Evolutionary conservation across 1,140 invertebrate species (phyloP).

Genomic region (Sycophila sp.): DNA sequence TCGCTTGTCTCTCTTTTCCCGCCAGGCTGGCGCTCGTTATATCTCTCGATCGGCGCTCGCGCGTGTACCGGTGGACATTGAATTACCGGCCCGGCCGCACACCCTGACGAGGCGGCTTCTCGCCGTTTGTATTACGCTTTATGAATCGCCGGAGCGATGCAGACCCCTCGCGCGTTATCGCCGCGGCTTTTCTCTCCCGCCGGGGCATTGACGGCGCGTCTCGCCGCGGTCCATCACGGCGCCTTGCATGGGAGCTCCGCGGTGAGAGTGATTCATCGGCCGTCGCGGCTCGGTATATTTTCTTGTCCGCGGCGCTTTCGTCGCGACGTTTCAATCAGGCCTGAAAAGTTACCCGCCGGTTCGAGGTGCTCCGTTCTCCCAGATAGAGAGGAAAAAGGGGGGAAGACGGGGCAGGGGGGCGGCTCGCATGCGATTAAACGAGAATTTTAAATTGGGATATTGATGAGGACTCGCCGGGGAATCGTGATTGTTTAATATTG

Average conservation of each 20-base stretch:
- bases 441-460: slow-evolving; percentile 39
- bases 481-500: slow-evolving; percentile 39
- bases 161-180: not conserved
- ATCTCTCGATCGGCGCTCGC: not conserved
- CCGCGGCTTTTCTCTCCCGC: not conserved
- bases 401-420: not conserved
- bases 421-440: slow-evolving; percentile 26
- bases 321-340: slow-evolving; percentile 34
- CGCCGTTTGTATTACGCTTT: not conserved
- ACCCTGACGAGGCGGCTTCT: not conserved
- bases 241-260: not conserved
- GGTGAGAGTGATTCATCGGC: slow-evolving; percentile 27
- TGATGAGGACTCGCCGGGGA: slow-evolving; percentile 21
- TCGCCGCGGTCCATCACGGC: not conserved
- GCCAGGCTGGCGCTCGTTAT: no score
- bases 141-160: slow-evolving; percentile 11
- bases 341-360: slow-evolving; percentile 8
- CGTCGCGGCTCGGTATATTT: slow-evolving; percentile 23
- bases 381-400: not conserved
- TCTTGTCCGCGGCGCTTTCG: slow-evolving; percentile 17
- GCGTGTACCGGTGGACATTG: not conserved
- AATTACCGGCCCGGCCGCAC: no score
- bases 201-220: not conserved
- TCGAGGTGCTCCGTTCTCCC: not conserved
- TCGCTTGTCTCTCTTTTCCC: not conserved